phyloP scores from a whole-genome alignment of 1,140 invertebrate species.

The Thereuonema tuberculata region DNA sequence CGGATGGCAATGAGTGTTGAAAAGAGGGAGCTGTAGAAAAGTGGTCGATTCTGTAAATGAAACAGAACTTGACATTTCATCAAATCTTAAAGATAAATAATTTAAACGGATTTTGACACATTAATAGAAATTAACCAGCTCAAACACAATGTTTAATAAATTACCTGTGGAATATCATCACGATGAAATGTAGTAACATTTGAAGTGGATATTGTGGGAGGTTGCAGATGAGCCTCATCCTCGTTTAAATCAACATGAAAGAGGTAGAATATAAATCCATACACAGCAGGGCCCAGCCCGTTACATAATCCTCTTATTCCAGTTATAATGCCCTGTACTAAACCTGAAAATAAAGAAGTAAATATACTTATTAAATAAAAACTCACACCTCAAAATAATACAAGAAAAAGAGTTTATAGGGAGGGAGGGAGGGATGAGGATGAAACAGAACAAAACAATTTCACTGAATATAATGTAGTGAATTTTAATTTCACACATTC shows the following conservation, averaged over 20 bases:
- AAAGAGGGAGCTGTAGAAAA: no score
- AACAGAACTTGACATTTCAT: no score
- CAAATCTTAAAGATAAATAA: no score
- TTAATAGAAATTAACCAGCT: no score
- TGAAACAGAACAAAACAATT: neutral
- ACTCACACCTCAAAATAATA: neutral
- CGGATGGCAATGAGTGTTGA: no score
- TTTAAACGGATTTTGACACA: no score
- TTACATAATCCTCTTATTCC: slow-evolving; percentile 87
- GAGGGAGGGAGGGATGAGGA: neutral
- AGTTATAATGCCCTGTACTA: slow-evolving; percentile 97
- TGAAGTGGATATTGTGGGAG: neutral
- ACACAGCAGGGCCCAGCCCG: slow-evolving; percentile 85
- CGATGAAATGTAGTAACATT: neutral
- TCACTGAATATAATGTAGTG: no score
- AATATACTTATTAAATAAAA: neutral
- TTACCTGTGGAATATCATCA: slow-evolving; percentile 7
- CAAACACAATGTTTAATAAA: no score
- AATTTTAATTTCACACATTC: no score
- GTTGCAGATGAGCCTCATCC: slow-evolving; percentile 29
- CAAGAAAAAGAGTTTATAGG: no score
- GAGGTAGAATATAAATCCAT: slow-evolving; percentile 95
- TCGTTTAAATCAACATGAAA: slow-evolving; percentile 96
- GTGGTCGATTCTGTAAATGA: no score
- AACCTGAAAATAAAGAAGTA: slow-evolving; percentile 38